These are phyloP conservation scores for Bufo gargarizans DNA, from an alignment of 2,113 vertebrate genomes.

Conservation along the genomic window DNA sequence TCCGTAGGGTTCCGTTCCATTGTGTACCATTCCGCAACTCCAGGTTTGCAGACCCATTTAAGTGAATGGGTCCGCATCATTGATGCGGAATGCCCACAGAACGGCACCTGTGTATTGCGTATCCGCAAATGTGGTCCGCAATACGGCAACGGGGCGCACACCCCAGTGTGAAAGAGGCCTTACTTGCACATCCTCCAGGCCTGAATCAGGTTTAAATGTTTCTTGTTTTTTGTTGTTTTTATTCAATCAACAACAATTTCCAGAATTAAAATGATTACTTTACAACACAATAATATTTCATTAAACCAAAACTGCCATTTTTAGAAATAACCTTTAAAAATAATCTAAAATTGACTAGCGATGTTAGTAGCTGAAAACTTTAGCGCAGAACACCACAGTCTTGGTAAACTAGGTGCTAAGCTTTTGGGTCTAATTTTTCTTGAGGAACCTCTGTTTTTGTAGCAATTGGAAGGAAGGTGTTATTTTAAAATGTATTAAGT, in stretches of 20 bases:
- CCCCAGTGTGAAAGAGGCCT: too few species aligned
- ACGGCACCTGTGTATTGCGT: too few species aligned
- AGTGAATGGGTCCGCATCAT: too few species aligned
- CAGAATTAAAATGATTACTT: neutral
- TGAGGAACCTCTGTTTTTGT: conserved; percentile 58
- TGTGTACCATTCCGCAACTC: too few species aligned
- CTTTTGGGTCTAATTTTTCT: conserved; percentile 50
- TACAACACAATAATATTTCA: neutral
- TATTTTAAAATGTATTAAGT: conserved; percentile 51
- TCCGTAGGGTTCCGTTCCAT: too few species aligned
- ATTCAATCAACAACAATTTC: neutral
- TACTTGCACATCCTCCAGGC: too few species aligned
- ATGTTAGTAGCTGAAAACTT: conserved; percentile 4
- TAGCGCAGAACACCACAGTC: neutral
- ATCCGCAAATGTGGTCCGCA: too few species aligned
- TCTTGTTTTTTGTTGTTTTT: neutral
- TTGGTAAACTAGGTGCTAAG: conserved; percentile 15
- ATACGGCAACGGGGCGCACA: too few species aligned
- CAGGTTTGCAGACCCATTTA: too few species aligned
- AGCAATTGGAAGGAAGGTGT: conserved; percentile 43
- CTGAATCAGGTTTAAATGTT: too few species aligned
- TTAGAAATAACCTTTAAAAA: conserved; percentile 19
- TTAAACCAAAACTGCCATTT: conserved; percentile 21
- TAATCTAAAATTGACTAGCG: neutral
- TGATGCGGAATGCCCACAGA: too few species aligned